phyloP scores from a whole-genome alignment of 35 echinoderm and acorn worm species.

The Heliocidaris erythrogramma region DNA sequence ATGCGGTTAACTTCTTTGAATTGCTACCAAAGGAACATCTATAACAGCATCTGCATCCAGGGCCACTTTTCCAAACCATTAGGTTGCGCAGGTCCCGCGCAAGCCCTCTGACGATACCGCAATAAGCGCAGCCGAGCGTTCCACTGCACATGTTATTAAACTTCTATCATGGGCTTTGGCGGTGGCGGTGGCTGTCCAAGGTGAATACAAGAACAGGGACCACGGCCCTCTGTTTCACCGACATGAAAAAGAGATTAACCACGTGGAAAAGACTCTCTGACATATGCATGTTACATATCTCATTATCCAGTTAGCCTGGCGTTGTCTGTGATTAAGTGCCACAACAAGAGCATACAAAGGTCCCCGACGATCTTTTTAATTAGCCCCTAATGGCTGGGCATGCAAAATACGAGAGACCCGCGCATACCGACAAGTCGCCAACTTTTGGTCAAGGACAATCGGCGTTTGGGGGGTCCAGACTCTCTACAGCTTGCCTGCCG shows the following conservation, averaged over 20 bases:
- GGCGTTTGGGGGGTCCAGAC: neutral
- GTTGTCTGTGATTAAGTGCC: slow-evolving; percentile 28
- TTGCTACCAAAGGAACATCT: neutral
- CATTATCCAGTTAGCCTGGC: slow-evolving; percentile 31
- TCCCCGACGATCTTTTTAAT: slow-evolving; percentile 34
- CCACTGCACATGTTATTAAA: slow-evolving; percentile 37
- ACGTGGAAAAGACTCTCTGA: slow-evolving; percentile 21
- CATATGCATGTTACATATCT: slow-evolving; percentile 32
- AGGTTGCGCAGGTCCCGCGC: neutral
- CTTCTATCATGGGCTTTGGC: neutral
- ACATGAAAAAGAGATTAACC: slow-evolving; percentile 31
- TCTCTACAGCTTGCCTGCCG: neutral
- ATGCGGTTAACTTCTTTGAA: slow-evolving; percentile 34
- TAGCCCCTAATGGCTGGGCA: slow-evolving; percentile 37
- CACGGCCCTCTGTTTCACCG: neutral
- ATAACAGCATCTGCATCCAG: neutral
- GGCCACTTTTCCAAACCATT: slow-evolving; percentile 39
- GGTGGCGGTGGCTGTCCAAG: neutral
- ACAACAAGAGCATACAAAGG: slow-evolving; percentile 28
- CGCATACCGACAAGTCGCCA: slow-evolving; percentile 23
- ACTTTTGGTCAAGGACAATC: slow-evolving; percentile 22
- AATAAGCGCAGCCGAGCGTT: neutral
- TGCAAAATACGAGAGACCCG: neutral
- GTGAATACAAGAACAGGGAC: neutral
- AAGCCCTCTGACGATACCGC: neutral